Base-by-base conservation (phyloP, 2,113 vertebrate species). In the Menura novaehollandiae region DNA sequence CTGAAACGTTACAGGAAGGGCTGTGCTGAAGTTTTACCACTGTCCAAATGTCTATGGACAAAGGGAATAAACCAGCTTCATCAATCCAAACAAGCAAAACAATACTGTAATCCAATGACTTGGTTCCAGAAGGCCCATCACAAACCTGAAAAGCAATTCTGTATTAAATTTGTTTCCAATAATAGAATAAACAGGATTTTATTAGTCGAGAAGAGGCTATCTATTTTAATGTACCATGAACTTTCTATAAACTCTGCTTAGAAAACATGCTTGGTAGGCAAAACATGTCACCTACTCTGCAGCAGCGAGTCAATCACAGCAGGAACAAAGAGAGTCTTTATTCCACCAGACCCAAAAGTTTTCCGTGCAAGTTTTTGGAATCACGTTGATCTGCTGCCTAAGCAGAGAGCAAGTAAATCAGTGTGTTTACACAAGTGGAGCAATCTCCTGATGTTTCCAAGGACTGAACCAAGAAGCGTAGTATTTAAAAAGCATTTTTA, bases 181-280 rank as follows among this genome's bases (percentile, higher is more conserved):
- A 96, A 93, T 60, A 93, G 52, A 90, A 95, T 90, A 83, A 96
- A 74, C 89, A 56, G 12, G 93, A 92, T 90, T 95, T 93, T 88
- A 96, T 93, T 93, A 88, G 75, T 6, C 28, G 41, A 91, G 90
- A 85, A 92, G 67, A 89, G 78, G 88, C 90, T 88, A 96, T 93
- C 90, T 94, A 77, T 94, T 96, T 88, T 95, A 93, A 95, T 67
- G 79, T 94, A 88, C 93, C 83, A 41, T 84, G 93, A 96, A 96
- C 95, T 97, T 91, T 74, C 9, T 55, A 83, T 69, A 95, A 96
- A 96, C 95, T 80, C 85, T 81, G 90, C 83, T 94, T 77, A 86
- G 56, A 71, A 96, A 95, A 96, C 92, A 93, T 77, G 72, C 94
- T 96, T 96, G 90, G 95, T 96, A 97, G 95, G 94, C 92, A 96